Base-by-base conservation (phyloP, 2,797 vertebrate species). In the Botia almorhae region DNA sequence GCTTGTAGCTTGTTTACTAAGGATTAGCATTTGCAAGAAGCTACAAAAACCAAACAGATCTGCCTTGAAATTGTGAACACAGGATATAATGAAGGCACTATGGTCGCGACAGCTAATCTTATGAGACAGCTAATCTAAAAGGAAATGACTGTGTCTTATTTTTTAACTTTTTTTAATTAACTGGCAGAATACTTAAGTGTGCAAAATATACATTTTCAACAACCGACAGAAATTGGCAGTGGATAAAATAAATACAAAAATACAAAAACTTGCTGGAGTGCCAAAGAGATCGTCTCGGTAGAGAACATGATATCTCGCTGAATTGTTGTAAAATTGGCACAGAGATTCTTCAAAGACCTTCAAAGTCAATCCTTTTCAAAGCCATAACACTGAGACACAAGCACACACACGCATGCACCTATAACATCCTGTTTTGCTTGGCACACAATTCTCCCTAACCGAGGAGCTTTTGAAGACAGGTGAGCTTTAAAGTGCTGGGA, bases 391-490 rank as follows among this genome's bases (percentile, higher is more conserved):
- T 50, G 58, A 74, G 77, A 87, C 82, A 74, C 85, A 81, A 80
- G 71, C 80, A 79, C 82, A 75, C 72, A 79, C 82, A 83, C 43
- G 68, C 68, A 76, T 39, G 48, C 50, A 39, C 33, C 69, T 14
- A 53, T 71, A 61, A 79, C 64, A 85, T 93, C 89, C 89, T 90
- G 90, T 93, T 92, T 92, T 91, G 92, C 89, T 92, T 85, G 89
- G 87, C 90, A 89, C 88, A 88, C 87, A 90, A 82, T 89, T 88
- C 72, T 88, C 89, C 86, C 91, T 87, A 89, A 87, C 88, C 90
- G 88, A 89, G 85, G 84, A 88, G 88, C 90, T 89, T 90, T 86
- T 89, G 88, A 90, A 92, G 90, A 86, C 89, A 92, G 90, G 89
- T 92, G 90, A 91, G 87, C 87, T 83, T 88, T 88, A 91, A 86